These are phyloP conservation scores for Drosophila austrosaltans DNA, from an alignment of 2,888 invertebrate species.

Conservation along the genomic window DNA sequence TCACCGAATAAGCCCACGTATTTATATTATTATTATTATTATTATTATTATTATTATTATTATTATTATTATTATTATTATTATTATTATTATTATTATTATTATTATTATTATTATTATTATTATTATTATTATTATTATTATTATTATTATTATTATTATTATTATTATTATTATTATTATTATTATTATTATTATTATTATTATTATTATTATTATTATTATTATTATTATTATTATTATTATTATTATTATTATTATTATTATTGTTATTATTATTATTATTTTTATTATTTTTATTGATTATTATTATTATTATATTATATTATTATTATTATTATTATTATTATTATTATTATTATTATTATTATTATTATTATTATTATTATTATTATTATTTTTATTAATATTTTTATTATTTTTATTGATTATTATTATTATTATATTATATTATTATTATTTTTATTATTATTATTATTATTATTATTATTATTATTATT, in stretches of 20 bases:
- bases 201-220: slow-evolving; percentile 17
- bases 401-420: slow-evolving; percentile 15
- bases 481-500: neutral
- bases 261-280: slow-evolving; percentile 11
- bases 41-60: slow-evolving; percentile 14
- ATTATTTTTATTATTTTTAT: slow-evolving; percentile 14
- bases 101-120: slow-evolving; percentile 14
- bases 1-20: no score
- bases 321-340: slow-evolving; percentile 15
- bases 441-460: no score
- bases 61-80: slow-evolving; percentile 13
- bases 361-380: slow-evolving; percentile 16
- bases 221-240: slow-evolving; percentile 17
- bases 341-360: slow-evolving; percentile 16
- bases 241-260: slow-evolving; percentile 11
- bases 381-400: slow-evolving; percentile 14
- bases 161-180: slow-evolving; percentile 13
- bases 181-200: slow-evolving; percentile 14
- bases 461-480: slow-evolving; percentile 16
- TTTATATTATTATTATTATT: slow-evolving; percentile 15
- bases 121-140: slow-evolving; percentile 12
- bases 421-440: no score
- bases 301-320: no score
- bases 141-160: slow-evolving; percentile 14
- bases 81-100: slow-evolving; percentile 12